Percentiles rank a stretch among this genome's conserved stretches.
These are phyloP conservation scores for Apamea monoglypha DNA, from an alignment of 2,888 invertebrate genomes.

Conservation along the genomic window DNA sequence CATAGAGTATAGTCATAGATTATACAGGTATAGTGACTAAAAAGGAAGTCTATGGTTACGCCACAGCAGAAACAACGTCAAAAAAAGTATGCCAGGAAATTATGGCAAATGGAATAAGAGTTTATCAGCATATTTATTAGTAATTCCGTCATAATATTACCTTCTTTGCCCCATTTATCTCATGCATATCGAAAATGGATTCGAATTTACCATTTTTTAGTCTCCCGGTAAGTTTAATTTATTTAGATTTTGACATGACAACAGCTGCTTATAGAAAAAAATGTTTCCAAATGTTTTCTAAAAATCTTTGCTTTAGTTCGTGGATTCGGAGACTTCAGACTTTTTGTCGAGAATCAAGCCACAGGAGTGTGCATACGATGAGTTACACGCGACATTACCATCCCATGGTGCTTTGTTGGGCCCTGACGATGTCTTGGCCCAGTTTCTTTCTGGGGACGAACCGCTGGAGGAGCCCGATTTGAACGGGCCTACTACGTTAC, in stretches of 20 bases:
- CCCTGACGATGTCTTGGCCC: conserved; percentile 84
- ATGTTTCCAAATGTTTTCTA: conserved; percentile 3
- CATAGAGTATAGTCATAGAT: too few species aligned
- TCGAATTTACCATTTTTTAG: conserved; percentile 82
- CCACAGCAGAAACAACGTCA: neutral
- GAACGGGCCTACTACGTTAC: conserved; percentile 85
- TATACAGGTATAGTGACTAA: too few species aligned
- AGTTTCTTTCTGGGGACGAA: conserved; percentile 84
- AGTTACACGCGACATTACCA: conserved; percentile 75
- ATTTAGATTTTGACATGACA: neutral
- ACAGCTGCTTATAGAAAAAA: conserved; percentile 31
- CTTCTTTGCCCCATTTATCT: neutral
- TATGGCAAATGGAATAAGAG: conserved; percentile 5
- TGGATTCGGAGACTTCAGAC: conserved; percentile 80
- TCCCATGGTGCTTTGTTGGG: conserved; percentile 77
- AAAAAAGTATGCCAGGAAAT: conserved; percentile 15
- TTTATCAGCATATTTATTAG: conserved; percentile 10
- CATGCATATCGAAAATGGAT: conserved; percentile 76
- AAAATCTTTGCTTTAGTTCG: conserved; percentile 74
- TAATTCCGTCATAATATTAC: conserved; percentile 5
- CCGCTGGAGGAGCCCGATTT: conserved; percentile 86
- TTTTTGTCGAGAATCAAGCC: conserved; percentile 73
- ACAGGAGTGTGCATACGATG: conserved; percentile 78
- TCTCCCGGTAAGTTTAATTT: conserved; percentile 80
- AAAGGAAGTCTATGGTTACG: neutral